Percentiles rank a stretch among this genome's conserved stretches.
Evolutionary conservation across 2,888 invertebrate genomes (phyloP).

Genomic region (Oligia strigilis): DNA sequence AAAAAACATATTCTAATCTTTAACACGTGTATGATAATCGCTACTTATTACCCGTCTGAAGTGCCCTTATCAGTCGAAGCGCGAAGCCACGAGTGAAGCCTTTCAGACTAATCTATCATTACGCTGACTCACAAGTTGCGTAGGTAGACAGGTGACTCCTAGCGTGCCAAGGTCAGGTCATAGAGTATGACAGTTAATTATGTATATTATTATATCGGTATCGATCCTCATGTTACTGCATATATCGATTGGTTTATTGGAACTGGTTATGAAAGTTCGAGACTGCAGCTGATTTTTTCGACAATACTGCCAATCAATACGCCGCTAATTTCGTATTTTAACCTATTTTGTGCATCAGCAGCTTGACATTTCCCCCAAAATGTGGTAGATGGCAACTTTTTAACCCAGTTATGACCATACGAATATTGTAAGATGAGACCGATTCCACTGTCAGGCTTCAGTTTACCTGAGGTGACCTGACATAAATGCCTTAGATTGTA

Average conservation of each 20-base stretch:
- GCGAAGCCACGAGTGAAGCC: slow-evolving; percentile 54
- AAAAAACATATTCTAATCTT: background rate
- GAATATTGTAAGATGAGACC: background rate
- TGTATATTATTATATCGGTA: background rate
- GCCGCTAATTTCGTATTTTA: background rate
- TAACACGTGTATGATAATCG: background rate
- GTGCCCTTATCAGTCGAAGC: slow-evolving; percentile 9
- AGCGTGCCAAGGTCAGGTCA: slow-evolving; percentile 33
- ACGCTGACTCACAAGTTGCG: slow-evolving; percentile 37
- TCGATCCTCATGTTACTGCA: background rate
- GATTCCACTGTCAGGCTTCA: background rate
- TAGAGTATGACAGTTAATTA: background rate
- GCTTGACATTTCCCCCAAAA: background rate
- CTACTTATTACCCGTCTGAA: slow-evolving; percentile 18
- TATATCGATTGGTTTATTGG: background rate
- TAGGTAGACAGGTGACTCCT: slow-evolving; percentile 24
- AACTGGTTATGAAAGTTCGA: background rate
- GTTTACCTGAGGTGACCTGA: background rate
- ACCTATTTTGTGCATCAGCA: no score
- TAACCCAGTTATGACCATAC: background rate
- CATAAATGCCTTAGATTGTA: background rate
- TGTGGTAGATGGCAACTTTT: background rate
- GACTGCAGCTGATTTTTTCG: no score
- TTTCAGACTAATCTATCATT: slow-evolving; percentile 49
- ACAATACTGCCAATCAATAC: background rate